Evolutionary conservation across 2,113 vertebrate species (phyloP).

Genomic region (Setophaga kirtlandii): DNA sequence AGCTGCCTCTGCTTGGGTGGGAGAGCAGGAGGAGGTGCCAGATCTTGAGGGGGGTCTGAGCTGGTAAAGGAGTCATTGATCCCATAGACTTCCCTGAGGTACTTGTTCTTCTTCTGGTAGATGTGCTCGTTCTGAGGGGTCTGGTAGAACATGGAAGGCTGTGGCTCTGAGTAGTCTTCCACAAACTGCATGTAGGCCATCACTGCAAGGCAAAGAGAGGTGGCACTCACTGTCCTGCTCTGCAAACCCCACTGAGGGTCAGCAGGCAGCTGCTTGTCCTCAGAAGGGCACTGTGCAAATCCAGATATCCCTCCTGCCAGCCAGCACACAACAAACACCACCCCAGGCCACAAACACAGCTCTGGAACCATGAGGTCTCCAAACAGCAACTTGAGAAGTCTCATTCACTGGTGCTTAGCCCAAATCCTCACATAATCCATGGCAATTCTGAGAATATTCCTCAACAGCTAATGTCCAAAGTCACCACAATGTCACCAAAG

Average conservation of each 20-base stretch:
- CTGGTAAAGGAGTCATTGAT: conserved; percentile 89
- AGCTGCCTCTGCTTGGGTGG: conserved; percentile 96
- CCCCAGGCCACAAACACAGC: neutral
- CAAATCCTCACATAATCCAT: neutral
- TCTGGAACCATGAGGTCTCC: neutral
- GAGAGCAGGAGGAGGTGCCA: conserved; percentile 87
- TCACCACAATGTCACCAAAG: neutral
- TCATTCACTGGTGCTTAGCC: neutral
- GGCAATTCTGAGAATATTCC: neutral
- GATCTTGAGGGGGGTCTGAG: conserved; percentile 80
- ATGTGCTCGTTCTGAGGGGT: conserved; percentile 95
- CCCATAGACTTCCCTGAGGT: conserved; percentile 94
- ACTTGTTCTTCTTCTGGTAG: conserved; percentile 95
- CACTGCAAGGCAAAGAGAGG: conserved; percentile 78
- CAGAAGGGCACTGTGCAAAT: neutral
- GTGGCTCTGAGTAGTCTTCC: conserved; percentile 97
- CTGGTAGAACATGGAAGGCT: conserved; percentile 97
- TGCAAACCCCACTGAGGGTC: neutral
- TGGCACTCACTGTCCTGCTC: neutral
- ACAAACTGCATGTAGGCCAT: conserved; percentile 98
- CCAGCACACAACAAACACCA: neutral
- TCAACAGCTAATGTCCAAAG: neutral
- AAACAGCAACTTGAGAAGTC: neutral
- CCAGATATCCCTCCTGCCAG: neutral
- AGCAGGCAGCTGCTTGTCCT: neutral